Percentiles rank a stretch among this genome's conserved stretches.
Evolutionary conservation across 2,888 invertebrate species (phyloP).

Genomic region (Apantesis nais): DNA sequence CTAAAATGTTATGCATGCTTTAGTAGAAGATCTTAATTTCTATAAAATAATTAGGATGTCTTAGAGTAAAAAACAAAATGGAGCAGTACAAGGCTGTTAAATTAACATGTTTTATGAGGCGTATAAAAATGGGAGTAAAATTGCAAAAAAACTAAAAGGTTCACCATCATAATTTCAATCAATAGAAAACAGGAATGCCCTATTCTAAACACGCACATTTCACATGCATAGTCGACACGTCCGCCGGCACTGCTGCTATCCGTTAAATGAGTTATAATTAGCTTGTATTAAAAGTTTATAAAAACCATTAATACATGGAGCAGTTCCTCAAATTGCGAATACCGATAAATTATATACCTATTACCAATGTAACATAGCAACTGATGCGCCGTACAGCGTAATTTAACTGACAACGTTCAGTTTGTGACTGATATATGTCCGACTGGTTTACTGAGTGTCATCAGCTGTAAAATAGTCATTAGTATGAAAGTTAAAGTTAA

Average conservation of each 20-base stretch:
- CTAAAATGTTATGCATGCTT: not conserved
- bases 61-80: not conserved
- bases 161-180: slow-evolving; percentile 43
- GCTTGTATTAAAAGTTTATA: slow-evolving; percentile 67
- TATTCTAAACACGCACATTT: slow-evolving; percentile 46
- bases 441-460: not conserved
- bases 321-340: slow-evolving; percentile 66
- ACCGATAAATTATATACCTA: slow-evolving; percentile 61
- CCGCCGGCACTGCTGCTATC: slow-evolving; percentile 46
- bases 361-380: slow-evolving; percentile 1
- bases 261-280: slow-evolving; percentile 62
- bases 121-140: not conserved
- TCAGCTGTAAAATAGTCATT: not conserved
- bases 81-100: not conserved
- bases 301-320: slow-evolving; percentile 63
- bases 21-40: not conserved
- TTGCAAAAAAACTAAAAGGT: slow-evolving; percentile 41
- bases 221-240: slow-evolving; percentile 49
- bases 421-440: not conserved
- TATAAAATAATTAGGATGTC: not conserved
- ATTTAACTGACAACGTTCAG: not conserved
- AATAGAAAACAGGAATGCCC: slow-evolving; percentile 33
- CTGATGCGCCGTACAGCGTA: slow-evolving; percentile 1
- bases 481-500: not conserved
- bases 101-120: not conserved